These are phyloP conservation scores for Parapsyche elsis DNA, from an alignment of 1,140 invertebrate genomes.

Conservation along the genomic window DNA sequence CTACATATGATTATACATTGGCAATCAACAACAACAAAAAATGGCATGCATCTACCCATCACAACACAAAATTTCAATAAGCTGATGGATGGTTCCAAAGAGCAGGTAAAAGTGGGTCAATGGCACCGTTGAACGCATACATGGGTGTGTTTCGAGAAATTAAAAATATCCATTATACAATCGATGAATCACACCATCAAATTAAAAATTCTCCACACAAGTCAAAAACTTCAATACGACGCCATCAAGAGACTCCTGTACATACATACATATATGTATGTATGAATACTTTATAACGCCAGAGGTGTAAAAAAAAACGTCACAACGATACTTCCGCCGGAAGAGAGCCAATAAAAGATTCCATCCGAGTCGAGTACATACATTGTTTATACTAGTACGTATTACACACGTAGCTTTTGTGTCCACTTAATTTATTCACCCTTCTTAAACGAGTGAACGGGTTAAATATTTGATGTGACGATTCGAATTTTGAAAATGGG, in stretches of 20 bases:
- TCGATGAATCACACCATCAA: not conserved
- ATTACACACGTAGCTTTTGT: not conserved
- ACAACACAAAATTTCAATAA: no score
- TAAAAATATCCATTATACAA: constrained; percentile 7
- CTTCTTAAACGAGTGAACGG: not conserved
- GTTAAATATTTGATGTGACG: not conserved
- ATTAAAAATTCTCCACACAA: no score
- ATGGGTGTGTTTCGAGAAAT: not conserved
- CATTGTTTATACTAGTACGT: no score
- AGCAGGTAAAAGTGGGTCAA: not conserved
- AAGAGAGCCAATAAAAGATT: not conserved
- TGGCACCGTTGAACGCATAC: not conserved
- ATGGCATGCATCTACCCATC: no score
- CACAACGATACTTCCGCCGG: constrained; percentile 1
- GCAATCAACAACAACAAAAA: no score
- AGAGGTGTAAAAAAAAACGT: constrained; percentile 4
- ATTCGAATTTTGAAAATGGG: not conserved
- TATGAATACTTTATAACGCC: not conserved
- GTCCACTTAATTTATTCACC: not conserved
- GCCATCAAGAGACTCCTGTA: not conserved
- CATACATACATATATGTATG: not conserved
- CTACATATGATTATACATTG: no score
- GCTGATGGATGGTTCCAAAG: no score
- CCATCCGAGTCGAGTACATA: no score
- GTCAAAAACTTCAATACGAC: no score